phyloP scores from a whole-genome alignment of 2,888 invertebrate genomes.

The Monochamus alternatus region DNA sequence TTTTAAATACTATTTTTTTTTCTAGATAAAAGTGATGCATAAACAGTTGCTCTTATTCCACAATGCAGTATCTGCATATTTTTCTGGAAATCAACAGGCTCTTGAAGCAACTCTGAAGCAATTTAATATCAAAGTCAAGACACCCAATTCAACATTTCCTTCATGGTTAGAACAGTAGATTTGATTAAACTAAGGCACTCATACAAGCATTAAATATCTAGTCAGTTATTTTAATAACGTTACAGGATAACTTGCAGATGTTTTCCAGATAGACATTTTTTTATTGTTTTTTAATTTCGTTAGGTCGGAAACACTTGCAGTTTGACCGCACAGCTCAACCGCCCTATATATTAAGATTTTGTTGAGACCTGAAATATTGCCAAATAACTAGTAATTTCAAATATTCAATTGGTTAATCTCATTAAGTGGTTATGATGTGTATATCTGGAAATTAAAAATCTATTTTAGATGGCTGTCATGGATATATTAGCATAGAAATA shows the following conservation, averaged over 20 bases:
- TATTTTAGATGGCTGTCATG: no score
- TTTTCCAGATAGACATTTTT: conserved; percentile 27
- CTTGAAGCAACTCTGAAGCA: conserved; percentile 95
- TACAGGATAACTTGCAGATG: conserved; percentile 27
- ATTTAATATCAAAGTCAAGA: conserved; percentile 93
- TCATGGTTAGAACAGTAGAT: conserved; percentile 87
- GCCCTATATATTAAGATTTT: no score
- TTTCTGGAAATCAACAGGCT: conserved; percentile 95
- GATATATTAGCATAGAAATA: no score
- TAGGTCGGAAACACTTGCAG: no score
- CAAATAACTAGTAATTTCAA: no score
- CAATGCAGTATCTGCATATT: conserved; percentile 97
- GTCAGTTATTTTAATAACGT: conserved; percentile 40
- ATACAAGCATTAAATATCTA: conserved; percentile 42
- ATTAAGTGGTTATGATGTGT: no score
- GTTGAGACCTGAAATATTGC: no score
- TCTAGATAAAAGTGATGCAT: conserved; percentile 97
- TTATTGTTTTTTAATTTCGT: not conserved
- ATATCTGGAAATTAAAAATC: no score
- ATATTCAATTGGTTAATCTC: no score
- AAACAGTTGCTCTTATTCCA: conserved; percentile 96
- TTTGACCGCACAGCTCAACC: no score
- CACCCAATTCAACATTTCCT: conserved; percentile 83
- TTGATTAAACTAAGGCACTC: conserved; percentile 27
- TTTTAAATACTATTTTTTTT: conserved; percentile 35